Base-by-base conservation (phyloP, 2,113 vertebrate genomes). In the Toxotes jaculatrix region DNA sequence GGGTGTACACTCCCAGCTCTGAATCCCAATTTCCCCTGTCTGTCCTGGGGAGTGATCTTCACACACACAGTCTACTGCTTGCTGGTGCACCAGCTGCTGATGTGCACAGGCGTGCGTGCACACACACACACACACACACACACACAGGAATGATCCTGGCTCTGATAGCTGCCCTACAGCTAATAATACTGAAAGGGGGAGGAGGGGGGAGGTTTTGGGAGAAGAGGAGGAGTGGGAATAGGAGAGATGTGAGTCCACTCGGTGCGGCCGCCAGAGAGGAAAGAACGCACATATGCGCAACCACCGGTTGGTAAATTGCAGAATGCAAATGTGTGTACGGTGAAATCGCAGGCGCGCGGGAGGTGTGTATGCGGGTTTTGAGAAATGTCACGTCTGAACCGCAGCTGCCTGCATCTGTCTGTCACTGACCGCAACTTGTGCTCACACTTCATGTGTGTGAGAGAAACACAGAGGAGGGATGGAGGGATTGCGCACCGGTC, bases 1-100 rank as follows among this genome's bases (percentile, higher is more conserved):
- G 47, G 70, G 66, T 17, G 62, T 49, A 31, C 11, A 45, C 74
- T 84, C 1, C 60, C 5, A 77, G 69, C 65, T 76, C 69, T 84
- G 80, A 76, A 78, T 80, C 62, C 81, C 69, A 80, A 74, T 83
- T 59, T 49, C 79, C 68, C 73, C 66, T 45, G 43, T 85, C 84
- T 89, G 82, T 92, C 87, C 89, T 80, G 78, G 80, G 75, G 85
- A 84, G 87, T 84, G 89, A 88, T 85, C 66, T 82, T 71, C 80
- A 80, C 65, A 80, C 84, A 84, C 79, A 42, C 73, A 75, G 76
- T 53, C 75, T 71, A 81, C 71, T 65, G 61, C 77, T 80, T 64
- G 69, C 81, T 79, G 67, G 36, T 88, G 82, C 86, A 81, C 80
- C 90, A 85, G 82, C 87, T 90, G 87, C 82, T 84, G 71, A 68